These are phyloP conservation scores for Sciurus niger DNA, from an alignment of 2,113 vertebrate genomes.

Conservation along the genomic window DNA sequence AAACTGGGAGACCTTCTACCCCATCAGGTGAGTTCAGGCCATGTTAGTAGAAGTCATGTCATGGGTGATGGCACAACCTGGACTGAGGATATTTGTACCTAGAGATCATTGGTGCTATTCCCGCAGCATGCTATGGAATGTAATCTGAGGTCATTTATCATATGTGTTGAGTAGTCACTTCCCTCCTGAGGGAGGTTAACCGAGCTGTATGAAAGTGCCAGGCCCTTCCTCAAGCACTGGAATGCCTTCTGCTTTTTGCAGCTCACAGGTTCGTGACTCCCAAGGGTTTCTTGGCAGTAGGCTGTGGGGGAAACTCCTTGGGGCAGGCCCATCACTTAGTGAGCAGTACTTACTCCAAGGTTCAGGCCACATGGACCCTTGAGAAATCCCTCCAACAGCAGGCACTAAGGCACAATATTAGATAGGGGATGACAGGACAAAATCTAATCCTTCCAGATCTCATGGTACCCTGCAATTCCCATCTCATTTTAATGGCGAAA, in stretches of 20 bases:
- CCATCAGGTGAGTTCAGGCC: neutral
- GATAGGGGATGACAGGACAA: neutral
- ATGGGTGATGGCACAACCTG: neutral
- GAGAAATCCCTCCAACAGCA: neutral
- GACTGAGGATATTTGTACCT: neutral
- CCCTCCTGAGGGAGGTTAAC: neutral
- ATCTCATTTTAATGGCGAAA: neutral
- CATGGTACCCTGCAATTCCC: too few relatives aligned
- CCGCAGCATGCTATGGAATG: fast-evolving
- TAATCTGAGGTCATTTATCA: fast-evolving
- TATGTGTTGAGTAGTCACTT: neutral
- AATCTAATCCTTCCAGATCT: neutral
- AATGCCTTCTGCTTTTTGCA: neutral
- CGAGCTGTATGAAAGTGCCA: neutral
- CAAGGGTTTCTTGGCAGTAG: neutral
- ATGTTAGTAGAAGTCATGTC: neutral
- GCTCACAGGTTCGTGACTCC: fast-evolving
- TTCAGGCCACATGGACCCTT: neutral
- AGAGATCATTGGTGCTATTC: neutral
- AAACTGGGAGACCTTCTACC: neutral
- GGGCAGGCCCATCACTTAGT: neutral
- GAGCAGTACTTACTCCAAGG: neutral
- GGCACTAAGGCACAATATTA: neutral
- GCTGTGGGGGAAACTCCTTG: neutral
- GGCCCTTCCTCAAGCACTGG: neutral